Evolutionary conservation across 2,113 vertebrate species (phyloP).

Genomic region (Taurulus bubalis): DNA sequence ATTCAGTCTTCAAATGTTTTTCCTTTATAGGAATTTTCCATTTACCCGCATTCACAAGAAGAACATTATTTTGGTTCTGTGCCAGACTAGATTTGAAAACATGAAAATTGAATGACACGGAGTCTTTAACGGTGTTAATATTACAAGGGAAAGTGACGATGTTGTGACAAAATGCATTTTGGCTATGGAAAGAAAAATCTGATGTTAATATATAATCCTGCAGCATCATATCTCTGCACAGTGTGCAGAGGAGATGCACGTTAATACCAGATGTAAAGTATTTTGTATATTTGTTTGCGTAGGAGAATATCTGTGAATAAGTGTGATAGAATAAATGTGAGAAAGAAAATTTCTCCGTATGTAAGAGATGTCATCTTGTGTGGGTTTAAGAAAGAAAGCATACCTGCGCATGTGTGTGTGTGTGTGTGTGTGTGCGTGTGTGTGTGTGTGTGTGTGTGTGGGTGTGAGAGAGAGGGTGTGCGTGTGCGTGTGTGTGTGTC

Average conservation of each 20-base stretch:
- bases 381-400: conserved; percentile 37
- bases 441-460: conserved; percentile 12
- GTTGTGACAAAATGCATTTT: conserved; percentile 37
- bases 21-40: conserved; percentile 22
- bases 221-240: conserved; percentile 25
- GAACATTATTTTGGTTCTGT: conserved; percentile 23
- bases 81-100: conserved; percentile 19
- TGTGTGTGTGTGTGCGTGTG: conserved; percentile 4
- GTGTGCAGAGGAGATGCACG: conserved; percentile 17
- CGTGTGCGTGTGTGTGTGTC: conserved; percentile 13
- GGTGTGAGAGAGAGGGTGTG: neutral
- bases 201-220: conserved; percentile 52
- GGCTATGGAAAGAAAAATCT: conserved; percentile 1
- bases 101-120: conserved; percentile 48
- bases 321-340: conserved; percentile 33
- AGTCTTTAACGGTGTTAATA: conserved; percentile 40
- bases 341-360: conserved; percentile 15
- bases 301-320: conserved; percentile 19
- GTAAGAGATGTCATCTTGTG: conserved; percentile 32
- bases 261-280: conserved; percentile 33
- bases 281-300: conserved; percentile 43
- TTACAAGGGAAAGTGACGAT: conserved; percentile 27
- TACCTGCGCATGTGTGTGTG: conserved; percentile 33
- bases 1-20: conserved; percentile 27
- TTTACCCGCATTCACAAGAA: conserved; percentile 23